Conservation (phyloP, 23 tunicate genomes). For the Trididemnum miniatum region DNA sequence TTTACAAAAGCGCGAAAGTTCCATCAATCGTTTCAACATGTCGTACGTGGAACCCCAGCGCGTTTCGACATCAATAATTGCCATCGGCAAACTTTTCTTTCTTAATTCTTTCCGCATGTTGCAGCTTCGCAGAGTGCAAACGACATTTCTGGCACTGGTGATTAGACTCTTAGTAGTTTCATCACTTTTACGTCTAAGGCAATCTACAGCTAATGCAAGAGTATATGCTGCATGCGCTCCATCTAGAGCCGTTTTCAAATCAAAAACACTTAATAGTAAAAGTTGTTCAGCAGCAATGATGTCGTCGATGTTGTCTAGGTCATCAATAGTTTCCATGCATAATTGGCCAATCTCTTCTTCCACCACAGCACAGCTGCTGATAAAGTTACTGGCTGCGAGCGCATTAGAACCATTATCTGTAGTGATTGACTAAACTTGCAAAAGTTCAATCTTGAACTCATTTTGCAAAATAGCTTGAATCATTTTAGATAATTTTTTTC, state of each 20-base stretch:
- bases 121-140: neutral
- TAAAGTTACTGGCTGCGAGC: neutral
- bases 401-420: slow-evolving; percentile 9
- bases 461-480: neutral
- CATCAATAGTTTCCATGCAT: neutral
- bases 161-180: neutral
- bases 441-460: neutral
- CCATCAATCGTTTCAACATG: neutral
- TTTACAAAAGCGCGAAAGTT: neutral
- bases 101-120: slow-evolving; percentile 14
- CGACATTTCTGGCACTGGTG: slow-evolving; percentile 7
- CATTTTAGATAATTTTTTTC: neutral
- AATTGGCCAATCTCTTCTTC: neutral
- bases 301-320: neutral
- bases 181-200: neutral
- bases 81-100: slow-evolving; percentile 9
- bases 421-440: neutral
- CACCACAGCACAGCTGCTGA: neutral
- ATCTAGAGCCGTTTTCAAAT: neutral
- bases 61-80: neutral
- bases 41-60: slow-evolving; percentile 1
- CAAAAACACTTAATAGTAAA: too few species aligned
- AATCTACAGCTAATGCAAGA: slow-evolving; percentile 1
- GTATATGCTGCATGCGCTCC: neutral
- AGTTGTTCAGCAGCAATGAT: slow-evolving; percentile 3